These are phyloP conservation scores for Lasiurus borealis DNA, from an alignment of 2,113 vertebrate species.

Conservation along the genomic window DNA sequence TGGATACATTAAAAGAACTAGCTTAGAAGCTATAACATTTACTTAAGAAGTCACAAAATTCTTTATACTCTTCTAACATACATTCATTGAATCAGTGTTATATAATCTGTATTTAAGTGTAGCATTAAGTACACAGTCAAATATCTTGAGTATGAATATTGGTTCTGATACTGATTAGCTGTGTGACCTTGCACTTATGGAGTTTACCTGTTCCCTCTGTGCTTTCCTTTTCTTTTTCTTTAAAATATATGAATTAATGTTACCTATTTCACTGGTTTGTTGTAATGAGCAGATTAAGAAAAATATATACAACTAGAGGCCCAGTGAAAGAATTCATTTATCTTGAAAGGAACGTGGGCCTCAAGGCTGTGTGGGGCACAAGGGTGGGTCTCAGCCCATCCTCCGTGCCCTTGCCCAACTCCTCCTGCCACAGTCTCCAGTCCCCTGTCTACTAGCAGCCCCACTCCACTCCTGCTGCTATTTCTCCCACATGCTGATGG, in stretches of 20 bases:
- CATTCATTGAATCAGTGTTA: neutral
- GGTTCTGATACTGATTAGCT: neutral
- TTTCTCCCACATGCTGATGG: no score
- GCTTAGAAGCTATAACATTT: neutral
- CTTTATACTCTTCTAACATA: neutral
- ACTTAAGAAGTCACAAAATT: neutral
- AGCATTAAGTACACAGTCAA: neutral
- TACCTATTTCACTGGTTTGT: neutral
- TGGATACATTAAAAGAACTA: no score
- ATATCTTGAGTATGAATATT: neutral
- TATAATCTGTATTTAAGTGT: neutral
- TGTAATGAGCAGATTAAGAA: neutral
- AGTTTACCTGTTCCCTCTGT: neutral
- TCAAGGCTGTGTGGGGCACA: no score
- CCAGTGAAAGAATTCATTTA: no score
- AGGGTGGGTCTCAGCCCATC: no score
- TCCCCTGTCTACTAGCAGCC: no score
- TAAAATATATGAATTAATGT: neutral
- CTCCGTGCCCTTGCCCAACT: no score
- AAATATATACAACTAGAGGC: neutral
- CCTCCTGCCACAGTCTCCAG: no score
- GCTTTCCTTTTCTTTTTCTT: slow-evolving; percentile 21
- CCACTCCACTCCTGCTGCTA: no score
- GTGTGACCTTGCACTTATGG: neutral
- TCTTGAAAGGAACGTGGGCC: no score